These are phyloP conservation scores for Clarias fuscus DNA, from an alignment of 2,797 vertebrate genomes.

Conservation along the genomic window DNA sequence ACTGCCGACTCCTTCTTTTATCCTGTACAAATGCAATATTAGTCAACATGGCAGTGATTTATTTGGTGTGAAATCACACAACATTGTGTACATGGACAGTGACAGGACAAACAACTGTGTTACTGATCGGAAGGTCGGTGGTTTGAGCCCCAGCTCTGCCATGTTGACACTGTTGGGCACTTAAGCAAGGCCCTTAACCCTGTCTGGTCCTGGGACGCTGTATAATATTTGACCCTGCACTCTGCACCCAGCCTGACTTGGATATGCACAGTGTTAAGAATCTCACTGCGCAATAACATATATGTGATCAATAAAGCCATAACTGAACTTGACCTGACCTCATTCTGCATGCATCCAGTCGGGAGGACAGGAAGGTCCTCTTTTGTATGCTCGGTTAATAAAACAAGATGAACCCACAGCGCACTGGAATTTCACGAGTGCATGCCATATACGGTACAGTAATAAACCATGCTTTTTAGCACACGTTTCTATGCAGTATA, in stretches of 20 bases:
- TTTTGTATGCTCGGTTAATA: not conserved
- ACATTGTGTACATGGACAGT: not conserved
- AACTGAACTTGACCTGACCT: not conserved
- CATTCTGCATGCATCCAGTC: not conserved
- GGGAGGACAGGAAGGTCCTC: not conserved
- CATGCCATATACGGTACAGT: too few species aligned
- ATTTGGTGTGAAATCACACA: not conserved
- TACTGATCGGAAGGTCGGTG: too few species aligned
- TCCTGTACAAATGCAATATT: not conserved
- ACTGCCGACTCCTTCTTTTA: not conserved
- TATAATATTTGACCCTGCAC: too few species aligned
- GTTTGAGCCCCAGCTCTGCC: too few species aligned
- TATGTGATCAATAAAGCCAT: too few species aligned
- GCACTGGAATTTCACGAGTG: not conserved
- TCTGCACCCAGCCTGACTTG: too few species aligned
- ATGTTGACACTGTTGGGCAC: too few species aligned
- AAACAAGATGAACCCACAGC: not conserved
- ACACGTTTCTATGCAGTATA: not conserved
- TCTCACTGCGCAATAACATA: too few species aligned
- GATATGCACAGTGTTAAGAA: too few species aligned
- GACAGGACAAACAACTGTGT: not conserved
- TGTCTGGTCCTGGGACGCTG: too few species aligned
- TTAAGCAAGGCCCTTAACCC: too few species aligned
- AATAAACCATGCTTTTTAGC: not conserved
- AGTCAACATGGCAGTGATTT: not conserved